Evolutionary conservation across 2,113 vertebrate genomes (phyloP).

Genomic region (Anoura caudifer): DNA sequence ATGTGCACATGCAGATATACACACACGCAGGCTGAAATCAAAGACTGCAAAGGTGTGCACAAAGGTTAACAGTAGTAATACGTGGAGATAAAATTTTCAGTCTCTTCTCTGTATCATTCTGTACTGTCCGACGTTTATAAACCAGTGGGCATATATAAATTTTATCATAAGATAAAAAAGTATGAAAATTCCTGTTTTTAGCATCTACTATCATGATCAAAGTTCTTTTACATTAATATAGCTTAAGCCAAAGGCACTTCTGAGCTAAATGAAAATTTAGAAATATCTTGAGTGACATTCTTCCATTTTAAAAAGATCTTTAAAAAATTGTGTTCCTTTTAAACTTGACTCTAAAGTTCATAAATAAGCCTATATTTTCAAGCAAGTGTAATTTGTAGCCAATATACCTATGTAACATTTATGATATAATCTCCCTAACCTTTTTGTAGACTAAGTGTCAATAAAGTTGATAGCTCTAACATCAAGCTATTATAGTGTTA

Average conservation of each 20-base stretch:
- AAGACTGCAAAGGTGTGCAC: not conserved
- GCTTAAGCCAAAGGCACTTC: not conserved
- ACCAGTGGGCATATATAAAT: not conserved
- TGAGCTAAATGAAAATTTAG: not conserved
- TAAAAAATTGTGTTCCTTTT: not conserved
- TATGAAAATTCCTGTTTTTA: not conserved
- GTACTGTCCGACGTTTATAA: not conserved
- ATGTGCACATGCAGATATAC: not conserved
- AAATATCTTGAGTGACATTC: not conserved
- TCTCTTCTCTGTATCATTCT: not conserved
- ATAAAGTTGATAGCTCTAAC: not conserved
- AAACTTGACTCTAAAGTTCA: not conserved
- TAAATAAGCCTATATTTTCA: not conserved
- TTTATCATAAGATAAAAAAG: not conserved
- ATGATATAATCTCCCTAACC: not conserved
- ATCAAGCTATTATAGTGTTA: no score
- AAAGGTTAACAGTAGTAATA: not conserved
- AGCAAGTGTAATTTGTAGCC: not conserved
- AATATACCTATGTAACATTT: not conserved
- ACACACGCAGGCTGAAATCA: not conserved
- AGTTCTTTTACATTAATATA: not conserved
- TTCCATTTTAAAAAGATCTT: not conserved
- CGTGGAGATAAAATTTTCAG: slow-evolving; percentile 10
- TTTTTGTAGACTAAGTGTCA: not conserved
- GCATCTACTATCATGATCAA: not conserved